phyloP scores from a whole-genome alignment of 2,797 vertebrate species.

The Tapera naevia region DNA sequence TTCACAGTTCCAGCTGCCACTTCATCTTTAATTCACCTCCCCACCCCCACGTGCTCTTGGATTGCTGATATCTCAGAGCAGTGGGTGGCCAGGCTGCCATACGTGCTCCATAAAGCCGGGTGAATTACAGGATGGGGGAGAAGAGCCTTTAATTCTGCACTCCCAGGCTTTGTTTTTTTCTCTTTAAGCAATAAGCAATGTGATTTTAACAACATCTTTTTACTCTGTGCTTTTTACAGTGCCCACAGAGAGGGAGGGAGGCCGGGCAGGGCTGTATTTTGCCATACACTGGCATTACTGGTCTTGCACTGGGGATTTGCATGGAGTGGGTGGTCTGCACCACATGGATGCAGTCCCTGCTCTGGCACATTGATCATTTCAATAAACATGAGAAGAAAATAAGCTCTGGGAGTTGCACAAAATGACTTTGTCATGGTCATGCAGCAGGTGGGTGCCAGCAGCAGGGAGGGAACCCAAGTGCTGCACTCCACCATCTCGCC shows the following conservation, averaged over 20 bases:
- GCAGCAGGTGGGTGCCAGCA: background rate
- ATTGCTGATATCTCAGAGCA: background rate
- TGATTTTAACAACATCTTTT: background rate
- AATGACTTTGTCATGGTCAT: background rate
- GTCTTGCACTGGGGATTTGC: background rate
- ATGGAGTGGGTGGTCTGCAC: background rate
- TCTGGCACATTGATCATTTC: background rate
- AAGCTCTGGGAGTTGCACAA: background rate
- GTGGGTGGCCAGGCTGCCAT: background rate
- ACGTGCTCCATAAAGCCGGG: background rate
- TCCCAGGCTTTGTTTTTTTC: background rate
- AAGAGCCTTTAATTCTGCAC: background rate
- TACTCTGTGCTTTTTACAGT: background rate
- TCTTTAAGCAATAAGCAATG: background rate
- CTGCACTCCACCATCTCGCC: accelerated
- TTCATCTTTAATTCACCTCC: constrained; percentile 28
- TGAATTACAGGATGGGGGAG: background rate
- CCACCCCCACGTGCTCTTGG: background rate
- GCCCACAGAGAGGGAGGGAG: background rate
- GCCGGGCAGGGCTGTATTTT: background rate
- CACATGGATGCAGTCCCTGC: background rate
- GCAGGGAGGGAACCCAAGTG: background rate
- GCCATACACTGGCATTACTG: background rate
- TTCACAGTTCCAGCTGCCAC: constrained; percentile 20
- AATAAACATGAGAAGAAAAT: background rate